These are phyloP conservation scores for Phytoseiulus persimilis DNA, from an alignment of 2,888 invertebrate species.

Conservation along the genomic window DNA sequence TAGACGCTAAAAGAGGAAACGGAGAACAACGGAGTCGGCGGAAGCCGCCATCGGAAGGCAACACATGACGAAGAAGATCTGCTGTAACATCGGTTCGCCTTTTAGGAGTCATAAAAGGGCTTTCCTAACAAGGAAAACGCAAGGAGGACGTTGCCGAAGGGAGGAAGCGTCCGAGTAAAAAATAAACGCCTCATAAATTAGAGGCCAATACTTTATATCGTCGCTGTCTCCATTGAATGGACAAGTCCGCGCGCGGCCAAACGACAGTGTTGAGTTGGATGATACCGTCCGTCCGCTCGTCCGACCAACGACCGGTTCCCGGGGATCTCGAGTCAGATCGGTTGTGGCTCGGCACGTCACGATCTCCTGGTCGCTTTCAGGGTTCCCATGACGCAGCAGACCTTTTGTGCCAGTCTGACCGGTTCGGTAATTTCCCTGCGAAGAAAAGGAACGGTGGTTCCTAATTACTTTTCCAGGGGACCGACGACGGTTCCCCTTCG, in stretches of 20 bases:
- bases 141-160: not conserved
- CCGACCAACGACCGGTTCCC: not conserved
- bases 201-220: not conserved
- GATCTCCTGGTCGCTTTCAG: no score
- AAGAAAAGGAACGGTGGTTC: not conserved
- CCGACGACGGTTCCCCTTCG: not conserved
- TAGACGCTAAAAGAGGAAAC: not conserved
- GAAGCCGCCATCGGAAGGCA: not conserved
- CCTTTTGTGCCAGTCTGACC: not conserved
- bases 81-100: not conserved
- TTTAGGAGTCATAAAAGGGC: conserved; percentile 29
- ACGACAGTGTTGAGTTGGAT: not conserved
- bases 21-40: not conserved
- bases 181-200: conserved; percentile 32
- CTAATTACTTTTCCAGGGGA: not conserved
- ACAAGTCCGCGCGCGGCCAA: not conserved
- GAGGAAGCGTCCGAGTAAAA: not conserved
- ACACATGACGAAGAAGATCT: not conserved
- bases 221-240: not conserved
- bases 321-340: not conserved
- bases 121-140: not conserved
- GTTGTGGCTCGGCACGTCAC: no score
- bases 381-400: no score
- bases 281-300: no score
- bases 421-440: not conserved